A percentile compares a stretch with the other conserved stretches of the same genome.
Evolutionary conservation across 1,140 invertebrate genomes (phyloP).

Genomic region (Saxidomus purpurata): DNA sequence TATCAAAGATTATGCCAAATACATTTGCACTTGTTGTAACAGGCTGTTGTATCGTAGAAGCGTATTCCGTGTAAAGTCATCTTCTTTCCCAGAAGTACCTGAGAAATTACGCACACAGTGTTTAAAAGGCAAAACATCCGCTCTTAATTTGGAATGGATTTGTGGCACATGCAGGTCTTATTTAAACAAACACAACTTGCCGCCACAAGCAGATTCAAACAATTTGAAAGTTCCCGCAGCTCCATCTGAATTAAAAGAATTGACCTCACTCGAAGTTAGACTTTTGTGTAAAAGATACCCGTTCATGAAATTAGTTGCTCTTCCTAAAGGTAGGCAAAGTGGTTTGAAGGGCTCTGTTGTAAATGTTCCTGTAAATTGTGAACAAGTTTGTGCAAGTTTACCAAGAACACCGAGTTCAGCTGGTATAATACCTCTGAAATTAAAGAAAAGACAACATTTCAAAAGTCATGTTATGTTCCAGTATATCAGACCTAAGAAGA

Average conservation of each 20-base stretch:
- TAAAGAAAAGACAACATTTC: slow-evolving; percentile 46
- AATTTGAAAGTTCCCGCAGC: slow-evolving; percentile 24
- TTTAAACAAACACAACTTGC: slow-evolving; percentile 29
- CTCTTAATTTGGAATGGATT: slow-evolving; percentile 37
- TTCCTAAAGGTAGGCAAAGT: slow-evolving; percentile 42
- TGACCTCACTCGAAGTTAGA: slow-evolving; percentile 36
- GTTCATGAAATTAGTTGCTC: slow-evolving; percentile 66
- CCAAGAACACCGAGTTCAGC: neutral
- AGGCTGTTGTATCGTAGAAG: slow-evolving; percentile 37
- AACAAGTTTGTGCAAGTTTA: slow-evolving; percentile 51
- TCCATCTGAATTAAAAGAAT: slow-evolving; percentile 36
- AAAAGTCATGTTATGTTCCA: slow-evolving; percentile 52
- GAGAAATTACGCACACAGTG: slow-evolving; percentile 32
- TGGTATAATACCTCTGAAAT: slow-evolving; percentile 31
- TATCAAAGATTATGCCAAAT: slow-evolving; percentile 45
- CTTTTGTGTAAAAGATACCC: slow-evolving; percentile 45
- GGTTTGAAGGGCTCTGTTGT: slow-evolving; percentile 65
- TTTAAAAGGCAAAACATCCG: slow-evolving; percentile 43
- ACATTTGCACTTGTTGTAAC: slow-evolving; percentile 38
- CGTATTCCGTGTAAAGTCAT: slow-evolving; percentile 12
- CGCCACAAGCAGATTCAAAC: slow-evolving; percentile 46
- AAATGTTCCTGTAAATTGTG: slow-evolving; percentile 67
- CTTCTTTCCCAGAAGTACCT: slow-evolving; percentile 1
- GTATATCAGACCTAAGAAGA: slow-evolving; percentile 64
- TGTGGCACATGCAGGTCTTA: slow-evolving; percentile 36